Base-by-base conservation (phyloP, 1,140 invertebrate genomes). In the Drosophila sp. region DNA sequence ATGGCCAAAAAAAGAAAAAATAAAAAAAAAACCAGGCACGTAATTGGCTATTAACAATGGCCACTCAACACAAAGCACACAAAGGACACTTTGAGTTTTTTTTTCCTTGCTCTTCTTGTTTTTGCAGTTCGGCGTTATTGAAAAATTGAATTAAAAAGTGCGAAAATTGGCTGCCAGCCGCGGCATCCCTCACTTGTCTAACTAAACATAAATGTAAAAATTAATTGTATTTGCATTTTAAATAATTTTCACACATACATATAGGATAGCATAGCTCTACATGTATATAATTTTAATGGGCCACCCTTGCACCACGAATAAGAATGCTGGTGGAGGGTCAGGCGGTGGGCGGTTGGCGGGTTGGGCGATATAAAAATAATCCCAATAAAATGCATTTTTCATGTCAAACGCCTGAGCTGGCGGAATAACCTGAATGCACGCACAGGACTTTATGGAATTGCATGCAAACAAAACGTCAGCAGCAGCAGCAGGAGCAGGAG, bases 301-400 rank as follows among this genome's bases (percentile, higher is more conserved):
- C 35, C 10, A 50, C 60, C 3, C 3, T 27, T 4, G 17, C 17
- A 17, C 17, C 17, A 17, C 17, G 17, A 17, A 17, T 17, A 17
- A 17, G 17, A 17, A 17, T 32, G 40, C 32, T 41, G 65, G 58
- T 40, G 38, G 63, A 32, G 66, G 41, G 44, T 55, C 68, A 85
- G 1, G 8, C 1, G 35, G 35, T 8, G 10, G 10, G 35, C 8
- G 2, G 33, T 8, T 2, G 33, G 33, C 10, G 7, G 33, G 17
- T 17, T 35, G 35, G 35, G 35, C 79, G 75, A 87, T 86, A 90
- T 89, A 85, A 90, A 89, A 89, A 89, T 89, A 89, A 89, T 89
- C 85, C 84, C 85, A 80, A 90, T 90, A 90, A 89, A 89, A 89
- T 89, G 84, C 85, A 89, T 89, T 89, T 89, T 89, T 89, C 84